Conservation (phyloP, 2,113 vertebrate genomes). For the Platichthys stellatus region DNA sequence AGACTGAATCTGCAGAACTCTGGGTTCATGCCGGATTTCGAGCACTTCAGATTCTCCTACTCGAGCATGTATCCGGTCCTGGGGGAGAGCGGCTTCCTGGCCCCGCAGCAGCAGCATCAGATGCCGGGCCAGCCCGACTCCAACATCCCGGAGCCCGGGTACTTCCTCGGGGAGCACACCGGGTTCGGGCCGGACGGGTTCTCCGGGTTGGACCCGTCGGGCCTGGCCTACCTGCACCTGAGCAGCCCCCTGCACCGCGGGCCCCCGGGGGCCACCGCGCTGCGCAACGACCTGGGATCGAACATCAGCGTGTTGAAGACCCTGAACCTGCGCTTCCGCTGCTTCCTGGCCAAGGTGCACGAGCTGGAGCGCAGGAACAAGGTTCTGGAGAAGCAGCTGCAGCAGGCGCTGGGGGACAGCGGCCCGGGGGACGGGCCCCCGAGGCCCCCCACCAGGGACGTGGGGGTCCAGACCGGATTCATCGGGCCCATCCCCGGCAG, state of each 20-base stretch:
- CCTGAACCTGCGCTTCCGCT: conserved; percentile 89
- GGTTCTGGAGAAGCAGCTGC: conserved; percentile 87
- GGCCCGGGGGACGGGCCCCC: conserved; percentile 28
- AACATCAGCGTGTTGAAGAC: conserved; percentile 90
- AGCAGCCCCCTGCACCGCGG: conserved; percentile 64
- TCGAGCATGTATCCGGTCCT: conserved; percentile 80
- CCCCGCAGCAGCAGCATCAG: conserved; percentile 63
- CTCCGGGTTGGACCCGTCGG: conserved; percentile 69
- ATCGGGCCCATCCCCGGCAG: conserved; percentile 53
- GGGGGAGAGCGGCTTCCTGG: conserved; percentile 70
- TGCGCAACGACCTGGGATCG: conserved; percentile 87
- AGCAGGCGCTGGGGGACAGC: conserved; percentile 76
- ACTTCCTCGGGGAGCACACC: conserved; percentile 66
- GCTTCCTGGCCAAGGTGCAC: conserved; percentile 90
- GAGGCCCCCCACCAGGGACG: conserved; percentile 76
- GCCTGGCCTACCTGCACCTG: conserved; percentile 68
- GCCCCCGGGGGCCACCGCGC: conserved; percentile 78
- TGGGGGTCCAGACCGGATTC: conserved; percentile 84
- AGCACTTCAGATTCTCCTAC: conserved; percentile 81
- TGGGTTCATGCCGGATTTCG: conserved; percentile 82
- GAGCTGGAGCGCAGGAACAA: conserved; percentile 89
- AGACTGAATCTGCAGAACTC: conserved; percentile 24
- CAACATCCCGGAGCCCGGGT: conserved; percentile 54
- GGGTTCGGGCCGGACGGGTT: conserved; percentile 63
- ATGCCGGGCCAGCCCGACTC: conserved; percentile 61